Base-by-base conservation (phyloP, 2,113 vertebrate genomes). In the Pungitius pungitius region DNA sequence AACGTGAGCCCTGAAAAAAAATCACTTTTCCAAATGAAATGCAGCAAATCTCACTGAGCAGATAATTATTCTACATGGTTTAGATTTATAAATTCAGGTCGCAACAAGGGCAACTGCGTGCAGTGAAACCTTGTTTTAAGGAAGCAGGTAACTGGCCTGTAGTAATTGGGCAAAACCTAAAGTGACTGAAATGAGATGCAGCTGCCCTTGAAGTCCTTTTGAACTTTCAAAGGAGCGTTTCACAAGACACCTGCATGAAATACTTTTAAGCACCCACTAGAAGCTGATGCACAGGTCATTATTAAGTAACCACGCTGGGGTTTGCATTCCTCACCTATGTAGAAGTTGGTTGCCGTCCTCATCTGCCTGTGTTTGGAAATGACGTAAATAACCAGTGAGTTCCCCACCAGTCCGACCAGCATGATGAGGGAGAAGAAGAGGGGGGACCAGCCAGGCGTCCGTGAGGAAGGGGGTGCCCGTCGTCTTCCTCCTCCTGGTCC, bases 321-420 rank as follows among this genome's bases (percentile, higher is more conserved):
- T 57, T 15, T 59, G 4, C 18, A 11, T 26, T 9, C 37, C 93
- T 94, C 84, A 95, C 95, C 95, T 54, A 95, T 95, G 86, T 95
- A 95, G 87, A 95, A 95, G 92, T 95, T 95, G 37, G 95, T 95
- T 20, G 94, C 95, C 0, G 95, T 95, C 77, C 94, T 92, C 95
- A 95, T 95, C 84, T 95, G 95, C 42, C 93, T 85, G 90, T 95
- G 95, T 51, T 95, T 95, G 63, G 94, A 93, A 73, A 95, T 93
- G 3, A 95, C 94, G 72, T 95, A 95, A 43, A 95, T 95, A 30
- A 95, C 93, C 78, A 95, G 87, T 20, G 94, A 93, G 86, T 95
- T 95, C 6, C 95, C 95, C 40, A 95, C 86, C n/a, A 95, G 86
- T 58, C 95, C 95, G 0, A 95, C 92, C 68, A 95, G 85, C 94